Conservation (phyloP, 2,113 vertebrate genomes). For the Oncorhynchus nerka region DNA sequence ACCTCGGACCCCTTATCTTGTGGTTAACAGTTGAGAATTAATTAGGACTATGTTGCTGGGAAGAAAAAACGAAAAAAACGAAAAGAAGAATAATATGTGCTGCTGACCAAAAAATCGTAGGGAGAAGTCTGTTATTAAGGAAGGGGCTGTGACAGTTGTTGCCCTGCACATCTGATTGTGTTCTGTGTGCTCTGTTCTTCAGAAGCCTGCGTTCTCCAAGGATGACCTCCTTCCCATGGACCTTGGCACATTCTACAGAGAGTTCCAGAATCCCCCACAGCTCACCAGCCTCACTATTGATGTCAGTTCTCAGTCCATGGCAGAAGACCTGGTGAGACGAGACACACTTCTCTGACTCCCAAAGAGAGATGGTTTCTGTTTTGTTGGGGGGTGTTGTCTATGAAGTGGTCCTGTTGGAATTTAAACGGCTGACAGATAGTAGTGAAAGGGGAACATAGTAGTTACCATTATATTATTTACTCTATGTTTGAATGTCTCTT, state of each 20-base stretch:
- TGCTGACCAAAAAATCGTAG: no score
- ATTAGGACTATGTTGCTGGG: background rate
- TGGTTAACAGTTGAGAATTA: background rate
- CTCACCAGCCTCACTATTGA: constrained; percentile 94
- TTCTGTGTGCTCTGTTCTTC: constrained; percentile 22
- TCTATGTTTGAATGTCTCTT: background rate
- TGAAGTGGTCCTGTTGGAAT: background rate
- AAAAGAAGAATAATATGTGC: background rate
- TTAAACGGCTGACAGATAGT: background rate
- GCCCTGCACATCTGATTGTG: background rate
- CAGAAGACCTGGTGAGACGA: constrained; percentile 85
- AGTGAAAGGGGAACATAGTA: background rate
- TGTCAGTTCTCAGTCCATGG: constrained; percentile 96
- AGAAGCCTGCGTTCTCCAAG: constrained; percentile 98
- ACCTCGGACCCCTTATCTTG: no score
- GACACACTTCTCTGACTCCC: background rate
- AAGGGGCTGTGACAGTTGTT: no score
- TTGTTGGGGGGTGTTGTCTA: background rate
- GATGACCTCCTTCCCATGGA: constrained; percentile 98
- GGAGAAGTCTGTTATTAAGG: no score
- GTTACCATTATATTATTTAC: background rate
- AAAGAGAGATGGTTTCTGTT: no score
- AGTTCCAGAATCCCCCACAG: constrained; percentile 98
- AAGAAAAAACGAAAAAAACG: background rate
- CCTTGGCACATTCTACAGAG: constrained; percentile 94